Conservation (phyloP, 2,888 invertebrate genomes). For the Neria commutata region DNA sequence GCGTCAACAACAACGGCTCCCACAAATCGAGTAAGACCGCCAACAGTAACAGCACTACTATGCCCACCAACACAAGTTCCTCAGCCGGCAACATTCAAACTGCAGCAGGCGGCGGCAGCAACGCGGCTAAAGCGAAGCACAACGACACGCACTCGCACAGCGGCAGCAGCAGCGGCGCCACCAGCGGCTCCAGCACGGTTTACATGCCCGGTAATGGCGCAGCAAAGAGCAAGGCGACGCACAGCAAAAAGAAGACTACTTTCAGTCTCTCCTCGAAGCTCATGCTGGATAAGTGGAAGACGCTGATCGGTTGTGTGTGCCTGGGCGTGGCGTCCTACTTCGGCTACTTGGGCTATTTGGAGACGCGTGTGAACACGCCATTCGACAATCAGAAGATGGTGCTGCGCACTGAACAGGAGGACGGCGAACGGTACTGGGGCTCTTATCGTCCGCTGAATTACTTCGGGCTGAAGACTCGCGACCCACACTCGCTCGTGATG, state of each 20-base stretch:
- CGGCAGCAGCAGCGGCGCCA: slow-evolving; percentile 6
- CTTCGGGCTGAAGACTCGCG: slow-evolving; percentile 89
- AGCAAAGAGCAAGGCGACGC: slow-evolving; percentile 10
- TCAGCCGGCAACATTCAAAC: background rate
- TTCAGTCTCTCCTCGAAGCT: slow-evolving; percentile 41
- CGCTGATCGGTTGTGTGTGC: slow-evolving; percentile 67
- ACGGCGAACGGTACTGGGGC: slow-evolving; percentile 90
- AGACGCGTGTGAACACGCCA: slow-evolving; percentile 87
- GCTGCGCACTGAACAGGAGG: slow-evolving; percentile 70
- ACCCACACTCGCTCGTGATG: slow-evolving; percentile 85
- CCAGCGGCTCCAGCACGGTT: slow-evolving; percentile 7
- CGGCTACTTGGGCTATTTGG: slow-evolving; percentile 81
- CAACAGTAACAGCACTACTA: background rate
- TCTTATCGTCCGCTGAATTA: slow-evolving; percentile 88
- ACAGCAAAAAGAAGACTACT: slow-evolving; percentile 20
- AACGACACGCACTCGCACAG: background rate
- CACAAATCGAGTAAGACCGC: background rate
- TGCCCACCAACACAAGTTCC: background rate
- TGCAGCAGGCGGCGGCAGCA: background rate
- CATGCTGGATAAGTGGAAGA: slow-evolving; percentile 67
- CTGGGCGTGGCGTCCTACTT: slow-evolving; percentile 75
- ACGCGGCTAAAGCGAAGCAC: background rate
- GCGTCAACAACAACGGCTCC: background rate
- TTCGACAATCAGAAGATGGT: slow-evolving; percentile 81
- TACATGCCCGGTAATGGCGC: no score